Evolutionary conservation across 35 echinoderm and acorn worm species (phyloP), one percentile per base, ranked within the genome.

Genomic region (Lytechinus variegatus): DNA sequence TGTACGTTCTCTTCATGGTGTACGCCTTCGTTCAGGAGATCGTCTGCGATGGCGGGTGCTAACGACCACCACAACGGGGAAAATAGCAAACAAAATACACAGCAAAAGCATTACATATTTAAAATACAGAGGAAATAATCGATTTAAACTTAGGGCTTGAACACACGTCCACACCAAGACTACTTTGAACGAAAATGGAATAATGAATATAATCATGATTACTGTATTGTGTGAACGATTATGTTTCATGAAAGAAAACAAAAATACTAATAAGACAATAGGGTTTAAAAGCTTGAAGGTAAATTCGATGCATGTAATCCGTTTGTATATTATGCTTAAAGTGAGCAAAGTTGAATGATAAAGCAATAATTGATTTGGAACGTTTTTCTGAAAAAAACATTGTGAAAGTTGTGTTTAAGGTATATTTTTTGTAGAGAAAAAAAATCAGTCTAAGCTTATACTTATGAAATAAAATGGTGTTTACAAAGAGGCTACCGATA

Each of bases 11-110:
- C 8, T 99, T 99, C 96, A 19, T 99, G 66, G 87, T 97, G 53
- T 99, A 99, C 87, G 97, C 97, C 71, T 98, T 99, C 87, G 44
- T 99, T 9, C 96, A 98, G 86, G 98, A 99, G 89, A 33, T 99
- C 24, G 56, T 97, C 6, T 99, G 98, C 90, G 79, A 98, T 28
- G 96, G 97, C 33, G 29, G 55, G 10, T 99, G 98, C 96, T 99
- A 94, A 95, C 92, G 86, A 28, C 92, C 53, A 57, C 92, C 21
- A 55, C 91, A 3, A 57, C 27, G 1, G 9, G 10, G 52, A 90
- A 90, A 29, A 90, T n/a, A n/a, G 4, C 5, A 13, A 52, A 11
- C 88, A 90, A 9, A 9, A 14, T 52, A 52, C 29, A 90, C 14
- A 79, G 24, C 88, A 51, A 89, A 9, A 53, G 4, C 24, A 51